A percentile compares a stretch with the other conserved stretches of the same genome.
Evolutionary conservation across 2,888 invertebrate species (phyloP).

Genomic region (Amiota minor): DNA sequence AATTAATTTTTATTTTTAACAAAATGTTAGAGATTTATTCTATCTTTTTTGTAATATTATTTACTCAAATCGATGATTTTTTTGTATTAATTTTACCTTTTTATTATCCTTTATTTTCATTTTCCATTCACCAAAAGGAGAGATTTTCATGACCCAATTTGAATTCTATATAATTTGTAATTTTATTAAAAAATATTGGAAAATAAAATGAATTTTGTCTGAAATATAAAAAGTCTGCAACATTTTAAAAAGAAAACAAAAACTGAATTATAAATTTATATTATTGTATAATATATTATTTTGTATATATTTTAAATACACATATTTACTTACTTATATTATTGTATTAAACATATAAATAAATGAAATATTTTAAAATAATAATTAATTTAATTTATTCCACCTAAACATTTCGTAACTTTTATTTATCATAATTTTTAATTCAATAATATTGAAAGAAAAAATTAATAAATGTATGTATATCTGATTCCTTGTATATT

Average conservation of each 20-base stretch:
- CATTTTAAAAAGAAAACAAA: constrained; percentile 37
- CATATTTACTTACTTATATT: constrained; percentile 39
- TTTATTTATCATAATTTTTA: constrained; percentile 16
- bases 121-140: too few species aligned
- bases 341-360: constrained; percentile 37
- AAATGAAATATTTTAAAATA: background rate
- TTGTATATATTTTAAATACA: constrained; percentile 54
- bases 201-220: constrained; percentile 40
- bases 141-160: too few species aligned
- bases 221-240: constrained; percentile 61
- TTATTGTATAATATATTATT: constrained; percentile 40
- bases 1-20: too few species aligned
- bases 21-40: too few species aligned
- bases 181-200: background rate
- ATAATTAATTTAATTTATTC: constrained; percentile 18
- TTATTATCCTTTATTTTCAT: background rate
- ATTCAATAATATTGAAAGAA: background rate
- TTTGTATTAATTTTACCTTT: background rate
- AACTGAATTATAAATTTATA: constrained; percentile 39
- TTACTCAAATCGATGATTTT: background rate
- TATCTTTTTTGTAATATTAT: background rate
- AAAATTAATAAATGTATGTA: constrained; percentile 40
- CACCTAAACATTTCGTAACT: constrained; percentile 25
- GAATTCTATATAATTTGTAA: too few species aligned
- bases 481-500: constrained; percentile 26